Conservation (phyloP, 2,113 vertebrate species). For the Macrotus californicus region DNA sequence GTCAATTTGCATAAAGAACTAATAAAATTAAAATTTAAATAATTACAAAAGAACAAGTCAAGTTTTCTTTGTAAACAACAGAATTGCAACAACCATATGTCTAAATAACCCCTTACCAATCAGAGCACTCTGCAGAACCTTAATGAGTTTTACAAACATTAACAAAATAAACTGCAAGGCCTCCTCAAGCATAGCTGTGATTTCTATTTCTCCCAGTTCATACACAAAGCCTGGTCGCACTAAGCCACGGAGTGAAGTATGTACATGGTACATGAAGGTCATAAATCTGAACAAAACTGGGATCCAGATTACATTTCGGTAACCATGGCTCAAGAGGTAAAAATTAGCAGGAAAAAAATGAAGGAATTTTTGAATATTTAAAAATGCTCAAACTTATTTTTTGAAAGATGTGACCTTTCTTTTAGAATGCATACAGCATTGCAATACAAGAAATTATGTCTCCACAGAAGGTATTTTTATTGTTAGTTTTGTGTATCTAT, state of each 20-base stretch:
- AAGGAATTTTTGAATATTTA: not conserved
- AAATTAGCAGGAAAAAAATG: not conserved
- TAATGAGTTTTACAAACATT: not conserved
- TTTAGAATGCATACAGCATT: not conserved
- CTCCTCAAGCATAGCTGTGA: not conserved
- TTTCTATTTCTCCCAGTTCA: not conserved
- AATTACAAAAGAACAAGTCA: not conserved
- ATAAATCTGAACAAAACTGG: not conserved
- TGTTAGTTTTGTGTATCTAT: not conserved
- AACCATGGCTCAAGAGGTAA: not conserved
- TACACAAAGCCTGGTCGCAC: not conserved
- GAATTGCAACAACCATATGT: not conserved
- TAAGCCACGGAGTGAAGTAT: not conserved
- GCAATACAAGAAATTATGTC: not conserved
- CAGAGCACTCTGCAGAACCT: not conserved
- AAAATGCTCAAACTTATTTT: not conserved
- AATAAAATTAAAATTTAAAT: not conserved
- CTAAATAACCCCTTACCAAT: not conserved
- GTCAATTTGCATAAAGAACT: not conserved
- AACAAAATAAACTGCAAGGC: constrained; percentile 13
- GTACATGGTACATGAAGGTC: not conserved
- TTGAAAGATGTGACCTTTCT: not conserved
- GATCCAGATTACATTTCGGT: not conserved
- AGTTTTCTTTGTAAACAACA: not conserved
- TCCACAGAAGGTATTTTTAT: not conserved